These are phyloP conservation scores for Sakesphorus luctuosus DNA, from an alignment of 2,113 vertebrate genomes.

Conservation along the genomic window DNA sequence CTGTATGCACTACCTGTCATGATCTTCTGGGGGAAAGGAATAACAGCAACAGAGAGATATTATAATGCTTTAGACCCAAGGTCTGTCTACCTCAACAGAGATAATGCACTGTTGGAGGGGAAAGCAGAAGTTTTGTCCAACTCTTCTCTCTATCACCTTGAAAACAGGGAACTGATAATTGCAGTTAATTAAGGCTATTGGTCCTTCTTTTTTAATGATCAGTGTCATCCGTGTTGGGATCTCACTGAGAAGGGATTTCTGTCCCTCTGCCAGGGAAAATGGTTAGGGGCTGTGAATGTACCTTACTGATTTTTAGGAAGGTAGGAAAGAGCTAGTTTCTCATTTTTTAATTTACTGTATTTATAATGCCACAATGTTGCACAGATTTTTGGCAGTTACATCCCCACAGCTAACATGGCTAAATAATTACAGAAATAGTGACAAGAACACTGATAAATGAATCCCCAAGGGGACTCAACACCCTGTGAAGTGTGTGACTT, in stretches of 20 bases:
- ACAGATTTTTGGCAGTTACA: not conserved
- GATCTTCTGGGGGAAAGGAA: not conserved
- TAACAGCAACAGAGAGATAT: not conserved
- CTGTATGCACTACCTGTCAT: not conserved
- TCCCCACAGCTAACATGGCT: not conserved
- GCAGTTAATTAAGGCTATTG: not conserved
- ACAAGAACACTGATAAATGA: not conserved
- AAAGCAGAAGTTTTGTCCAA: not conserved
- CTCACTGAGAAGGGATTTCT: not conserved
- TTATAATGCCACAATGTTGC: not conserved
- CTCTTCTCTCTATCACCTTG: not conserved
- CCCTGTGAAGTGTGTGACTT: not conserved
- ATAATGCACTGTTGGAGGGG: not conserved
- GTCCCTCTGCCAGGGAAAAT: not conserved
- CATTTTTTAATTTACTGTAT: not conserved
- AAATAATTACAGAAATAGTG: not conserved
- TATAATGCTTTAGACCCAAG: not conserved
- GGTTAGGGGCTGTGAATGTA: not conserved
- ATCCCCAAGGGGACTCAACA: not conserved
- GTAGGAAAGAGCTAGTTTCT: not conserved
- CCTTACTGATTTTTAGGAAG: not conserved
- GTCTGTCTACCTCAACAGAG: not conserved
- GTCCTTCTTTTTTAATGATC: not conserved
- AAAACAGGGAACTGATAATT: not conserved
- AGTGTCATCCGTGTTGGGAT: accelerated